These are phyloP conservation scores for Lamellibrachia satsuma DNA, from an alignment of 2,888 invertebrate genomes.

Conservation along the genomic window DNA sequence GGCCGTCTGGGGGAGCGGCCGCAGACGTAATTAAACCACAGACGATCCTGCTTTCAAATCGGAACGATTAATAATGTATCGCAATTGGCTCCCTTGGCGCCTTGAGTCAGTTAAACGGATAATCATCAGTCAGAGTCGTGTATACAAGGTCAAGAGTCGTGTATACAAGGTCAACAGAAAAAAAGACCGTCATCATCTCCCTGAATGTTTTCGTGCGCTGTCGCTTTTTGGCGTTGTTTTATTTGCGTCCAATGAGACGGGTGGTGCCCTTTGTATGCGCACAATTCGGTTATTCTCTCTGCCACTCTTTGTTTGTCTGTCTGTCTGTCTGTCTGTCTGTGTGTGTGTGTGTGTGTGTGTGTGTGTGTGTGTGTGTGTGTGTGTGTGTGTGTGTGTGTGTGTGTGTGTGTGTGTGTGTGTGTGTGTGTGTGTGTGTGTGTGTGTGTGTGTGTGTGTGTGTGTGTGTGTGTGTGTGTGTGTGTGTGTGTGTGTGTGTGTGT, in stretches of 20 bases:
- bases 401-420: constrained; percentile 27
- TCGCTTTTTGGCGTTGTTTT: neutral
- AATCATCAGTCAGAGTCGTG: neutral
- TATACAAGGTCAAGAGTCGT: neutral
- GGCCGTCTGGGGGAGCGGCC: neutral
- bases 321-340: neutral
- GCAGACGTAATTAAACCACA: neutral
- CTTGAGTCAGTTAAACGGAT: neutral
- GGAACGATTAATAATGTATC: neutral
- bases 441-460: constrained; percentile 27
- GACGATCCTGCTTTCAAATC: neutral
- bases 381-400: constrained; percentile 27
- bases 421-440: constrained; percentile 27
- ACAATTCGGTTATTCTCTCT: neutral
- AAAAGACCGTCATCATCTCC: neutral
- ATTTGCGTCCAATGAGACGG: too few relatives aligned
- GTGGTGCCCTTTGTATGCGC: too few relatives aligned
- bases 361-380: constrained; percentile 27
- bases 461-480: constrained; percentile 27
- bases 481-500: constrained; percentile 27
- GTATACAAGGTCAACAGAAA: neutral
- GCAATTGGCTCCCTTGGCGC: neutral
- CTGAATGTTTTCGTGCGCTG: neutral
- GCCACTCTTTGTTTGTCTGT: neutral
- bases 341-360: constrained; percentile 27